Conservation (phyloP, 2,888 invertebrate species). For the Tipula unca region DNA sequence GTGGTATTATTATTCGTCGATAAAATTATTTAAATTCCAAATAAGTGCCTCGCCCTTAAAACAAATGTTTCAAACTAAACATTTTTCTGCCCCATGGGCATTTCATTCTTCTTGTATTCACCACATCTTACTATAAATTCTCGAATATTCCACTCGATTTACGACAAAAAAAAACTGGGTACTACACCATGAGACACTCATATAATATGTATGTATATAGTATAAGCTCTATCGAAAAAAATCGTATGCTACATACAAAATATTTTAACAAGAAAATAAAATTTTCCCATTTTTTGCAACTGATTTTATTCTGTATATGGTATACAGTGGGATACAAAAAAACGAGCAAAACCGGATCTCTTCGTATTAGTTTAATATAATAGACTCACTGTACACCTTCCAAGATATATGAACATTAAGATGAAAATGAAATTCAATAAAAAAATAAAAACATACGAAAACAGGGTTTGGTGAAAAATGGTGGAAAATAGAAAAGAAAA, state of each 20-base stretch:
- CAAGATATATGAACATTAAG: not conserved
- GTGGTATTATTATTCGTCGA: not conserved
- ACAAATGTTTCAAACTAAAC: not conserved
- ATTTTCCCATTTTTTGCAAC: not conserved
- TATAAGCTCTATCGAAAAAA: not conserved
- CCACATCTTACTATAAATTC: not conserved
- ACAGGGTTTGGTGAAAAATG: not conserved
- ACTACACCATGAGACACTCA: not conserved
- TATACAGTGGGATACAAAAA: not conserved
- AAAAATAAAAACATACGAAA: not conserved
- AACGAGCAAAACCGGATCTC: not conserved
- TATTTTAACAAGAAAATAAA: not conserved
- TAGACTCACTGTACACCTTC: not conserved
- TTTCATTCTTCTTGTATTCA: not conserved
- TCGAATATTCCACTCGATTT: not conserved
- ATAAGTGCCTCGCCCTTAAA: not conserved
- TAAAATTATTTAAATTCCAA: not conserved
- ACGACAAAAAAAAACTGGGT: not conserved
- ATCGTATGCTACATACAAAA: not conserved
- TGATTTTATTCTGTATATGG: not conserved
- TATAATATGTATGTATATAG: too few relatives aligned
- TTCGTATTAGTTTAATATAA: not conserved
- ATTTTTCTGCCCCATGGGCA: not conserved
- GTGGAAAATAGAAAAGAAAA: conserved; percentile 1
- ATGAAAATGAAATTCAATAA: not conserved